Evolutionary conservation across 1,140 invertebrate species (phyloP).

Genomic region (Mactra quadrangularis): DNA sequence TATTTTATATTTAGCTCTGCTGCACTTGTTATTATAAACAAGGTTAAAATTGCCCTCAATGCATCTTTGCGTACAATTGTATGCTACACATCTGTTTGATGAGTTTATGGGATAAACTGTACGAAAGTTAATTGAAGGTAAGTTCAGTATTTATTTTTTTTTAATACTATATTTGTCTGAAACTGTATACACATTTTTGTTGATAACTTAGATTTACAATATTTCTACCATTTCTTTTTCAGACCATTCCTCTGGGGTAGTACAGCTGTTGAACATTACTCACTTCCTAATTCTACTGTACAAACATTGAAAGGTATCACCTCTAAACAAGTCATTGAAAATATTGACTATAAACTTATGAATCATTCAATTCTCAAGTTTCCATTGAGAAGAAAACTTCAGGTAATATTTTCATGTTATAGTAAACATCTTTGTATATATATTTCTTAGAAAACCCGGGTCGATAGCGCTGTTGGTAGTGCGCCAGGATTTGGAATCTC

Average conservation of each 20-base stretch:
- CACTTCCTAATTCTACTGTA: conserved; percentile 86
- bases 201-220: too few species aligned
- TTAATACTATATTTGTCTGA: too few species aligned
- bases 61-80: too few species aligned
- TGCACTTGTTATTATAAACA: too few species aligned
- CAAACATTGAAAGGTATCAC: conserved; percentile 88
- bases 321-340: conserved; percentile 88
- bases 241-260: conserved; percentile 92
- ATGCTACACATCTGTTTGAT: too few species aligned
- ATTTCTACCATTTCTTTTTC: conserved; percentile 86
- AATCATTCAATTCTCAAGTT: conserved; percentile 89
- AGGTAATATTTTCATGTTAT: conserved; percentile 57
- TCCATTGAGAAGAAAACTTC: conserved; percentile 83
- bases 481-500: not conserved
- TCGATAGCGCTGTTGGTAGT: not conserved
- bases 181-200: too few species aligned
- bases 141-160: too few species aligned
- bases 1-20: too few species aligned
- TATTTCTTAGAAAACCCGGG: too few species aligned
- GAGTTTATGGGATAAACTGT: too few species aligned
- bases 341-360: conserved; percentile 87
- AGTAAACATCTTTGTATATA: not conserved
- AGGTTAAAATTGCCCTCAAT: too few species aligned
- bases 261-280: conserved; percentile 90
- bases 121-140: too few species aligned